These are phyloP conservation scores for Bufo gargarizans DNA, from an alignment of 2,113 vertebrate genomes.

Conservation along the genomic window DNA sequence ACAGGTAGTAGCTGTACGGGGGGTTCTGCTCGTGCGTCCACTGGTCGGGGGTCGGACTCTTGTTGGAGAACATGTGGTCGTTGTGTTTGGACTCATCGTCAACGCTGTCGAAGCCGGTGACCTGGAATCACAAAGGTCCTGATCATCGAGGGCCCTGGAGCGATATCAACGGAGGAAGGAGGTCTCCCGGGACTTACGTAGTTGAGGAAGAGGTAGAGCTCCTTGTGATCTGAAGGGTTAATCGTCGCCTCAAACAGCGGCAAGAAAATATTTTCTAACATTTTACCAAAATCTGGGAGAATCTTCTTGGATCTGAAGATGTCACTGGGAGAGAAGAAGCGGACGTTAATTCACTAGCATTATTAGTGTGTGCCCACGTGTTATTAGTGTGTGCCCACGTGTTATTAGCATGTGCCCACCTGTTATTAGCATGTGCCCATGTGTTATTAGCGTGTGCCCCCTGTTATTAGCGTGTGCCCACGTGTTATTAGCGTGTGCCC, in stretches of 20 bases:
- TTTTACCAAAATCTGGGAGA: slow-evolving; percentile 87
- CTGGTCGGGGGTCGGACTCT: slow-evolving; percentile 89
- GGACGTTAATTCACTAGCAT: neutral
- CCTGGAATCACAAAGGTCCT: slow-evolving; percentile 69
- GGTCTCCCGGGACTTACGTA: slow-evolving; percentile 79
- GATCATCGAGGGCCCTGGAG: neutral
- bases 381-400: too few relatives aligned
- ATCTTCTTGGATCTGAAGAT: slow-evolving; percentile 93
- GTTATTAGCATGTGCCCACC: too few relatives aligned
- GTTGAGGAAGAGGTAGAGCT: slow-evolving; percentile 90
- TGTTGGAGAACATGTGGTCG: slow-evolving; percentile 94
- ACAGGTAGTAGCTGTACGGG: slow-evolving; percentile 96
- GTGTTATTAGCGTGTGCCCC: too few relatives aligned
- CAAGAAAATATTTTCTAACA: slow-evolving; percentile 95
- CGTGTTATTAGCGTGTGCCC: too few relatives aligned
- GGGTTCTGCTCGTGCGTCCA: slow-evolving; percentile 92
- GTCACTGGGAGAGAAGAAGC: slow-evolving; percentile 76
- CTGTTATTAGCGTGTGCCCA: too few relatives aligned
- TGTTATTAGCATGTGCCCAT: too few relatives aligned
- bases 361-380: too few relatives aligned
- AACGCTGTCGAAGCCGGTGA: slow-evolving; percentile 97
- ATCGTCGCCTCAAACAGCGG: slow-evolving; percentile 95
- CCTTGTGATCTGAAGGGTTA: slow-evolving; percentile 88
- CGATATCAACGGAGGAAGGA: too few relatives aligned
- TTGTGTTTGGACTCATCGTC: slow-evolving; percentile 98